Evolutionary conservation across 2,797 vertebrate species (phyloP).

Genomic region (Melanotaenia maccullochi): DNA sequence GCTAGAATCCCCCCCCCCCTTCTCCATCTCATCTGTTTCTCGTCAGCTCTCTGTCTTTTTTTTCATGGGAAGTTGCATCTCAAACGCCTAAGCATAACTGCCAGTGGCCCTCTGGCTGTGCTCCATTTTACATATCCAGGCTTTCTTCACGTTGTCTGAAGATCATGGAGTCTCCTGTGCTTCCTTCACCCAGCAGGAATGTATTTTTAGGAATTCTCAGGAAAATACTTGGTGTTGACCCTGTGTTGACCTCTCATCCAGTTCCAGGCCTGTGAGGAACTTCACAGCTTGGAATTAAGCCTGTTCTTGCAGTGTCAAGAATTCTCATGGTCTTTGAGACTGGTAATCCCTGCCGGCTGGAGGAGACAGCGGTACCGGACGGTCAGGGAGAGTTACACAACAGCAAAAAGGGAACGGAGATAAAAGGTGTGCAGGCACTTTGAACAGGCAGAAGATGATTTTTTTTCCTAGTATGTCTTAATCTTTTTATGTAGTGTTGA

Average conservation of each 20-base stretch:
- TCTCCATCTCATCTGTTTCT: conserved; percentile 41
- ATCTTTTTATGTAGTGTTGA: conserved; percentile 39
- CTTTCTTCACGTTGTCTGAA: conserved; percentile 58
- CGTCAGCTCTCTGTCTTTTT: conserved; percentile 37
- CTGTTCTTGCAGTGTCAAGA: conserved; percentile 78
- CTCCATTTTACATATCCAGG: conserved; percentile 58
- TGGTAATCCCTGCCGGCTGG: conserved; percentile 47
- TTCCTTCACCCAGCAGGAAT: conserved; percentile 70
- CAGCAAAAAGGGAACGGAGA: conserved; percentile 34
- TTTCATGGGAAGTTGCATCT: conserved; percentile 55
- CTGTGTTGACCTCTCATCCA: conserved; percentile 71
- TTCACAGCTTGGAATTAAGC: conserved; percentile 82
- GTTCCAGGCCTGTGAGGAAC: conserved; percentile 81
- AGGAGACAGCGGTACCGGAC: conserved; percentile 43
- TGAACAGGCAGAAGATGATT: conserved; percentile 30
- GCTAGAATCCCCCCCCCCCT: conserved; percentile 16
- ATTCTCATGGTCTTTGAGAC: conserved; percentile 65
- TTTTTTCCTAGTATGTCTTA: conserved; percentile 31
- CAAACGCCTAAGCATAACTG: conserved; percentile 38
- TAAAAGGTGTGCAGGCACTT: conserved; percentile 48
- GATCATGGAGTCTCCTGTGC: conserved; percentile 58
- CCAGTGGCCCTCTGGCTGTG: conserved; percentile 46
- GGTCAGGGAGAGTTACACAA: conserved; percentile 54
- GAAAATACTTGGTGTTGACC: conserved; percentile 78
- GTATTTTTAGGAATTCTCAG: conserved; percentile 78